Percentiles rank a stretch among this genome's conserved stretches.
These are phyloP conservation scores for Andrena fulva DNA, from an alignment of 2,888 invertebrate genomes.

Conservation along the genomic window DNA sequence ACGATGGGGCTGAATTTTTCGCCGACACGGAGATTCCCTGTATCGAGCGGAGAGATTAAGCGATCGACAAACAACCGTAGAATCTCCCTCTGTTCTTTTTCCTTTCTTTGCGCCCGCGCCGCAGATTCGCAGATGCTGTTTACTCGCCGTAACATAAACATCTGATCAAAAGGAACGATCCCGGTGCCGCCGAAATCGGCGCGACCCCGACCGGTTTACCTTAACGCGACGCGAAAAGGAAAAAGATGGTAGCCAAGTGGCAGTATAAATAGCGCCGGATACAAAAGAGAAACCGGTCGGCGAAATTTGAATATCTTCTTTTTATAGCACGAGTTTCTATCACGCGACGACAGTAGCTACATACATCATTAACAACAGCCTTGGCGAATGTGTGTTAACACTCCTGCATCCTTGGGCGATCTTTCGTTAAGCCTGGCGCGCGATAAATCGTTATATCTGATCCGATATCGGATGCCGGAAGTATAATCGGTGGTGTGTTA, in stretches of 20 bases:
- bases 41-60: background rate
- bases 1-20: background rate
- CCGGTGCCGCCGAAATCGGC: constrained; percentile 15
- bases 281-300: constrained; percentile 50
- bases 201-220: constrained; percentile 46
- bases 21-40: background rate
- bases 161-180: constrained; percentile 5
- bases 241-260: background rate
- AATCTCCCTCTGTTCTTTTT: background rate
- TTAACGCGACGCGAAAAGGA: constrained; percentile 12
- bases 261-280: background rate
- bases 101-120: background rate
- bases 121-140: background rate
- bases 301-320: constrained; percentile 57
- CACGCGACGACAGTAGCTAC: background rate
- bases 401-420: constrained; percentile 27
- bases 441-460: constrained; percentile 18
- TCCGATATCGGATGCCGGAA: background rate
- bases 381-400: constrained; percentile 45
- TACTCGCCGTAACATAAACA: constrained; percentile 17
- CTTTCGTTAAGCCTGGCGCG: background rate
- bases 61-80: background rate
- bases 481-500: background rate
- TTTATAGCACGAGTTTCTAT: constrained; percentile 39
- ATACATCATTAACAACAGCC: constrained; percentile 22